Evolutionary conservation across 1,140 invertebrate species (phyloP).

Genomic region (Eriosoma lanigerum): DNA sequence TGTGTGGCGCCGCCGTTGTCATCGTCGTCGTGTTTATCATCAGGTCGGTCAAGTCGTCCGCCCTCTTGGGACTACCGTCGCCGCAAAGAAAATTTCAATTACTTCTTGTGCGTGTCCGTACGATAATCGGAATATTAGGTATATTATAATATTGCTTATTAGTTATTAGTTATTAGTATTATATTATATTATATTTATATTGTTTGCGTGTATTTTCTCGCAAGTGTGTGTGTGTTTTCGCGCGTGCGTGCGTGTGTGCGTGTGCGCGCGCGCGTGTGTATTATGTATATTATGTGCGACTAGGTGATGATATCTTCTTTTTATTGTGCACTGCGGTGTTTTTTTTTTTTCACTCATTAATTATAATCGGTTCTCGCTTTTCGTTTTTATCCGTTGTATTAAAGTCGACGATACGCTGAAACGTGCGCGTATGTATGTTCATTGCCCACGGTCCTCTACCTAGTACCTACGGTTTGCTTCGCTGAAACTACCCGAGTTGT

Average conservation of each 20-base stretch:
- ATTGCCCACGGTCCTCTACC: too few relatives aligned
- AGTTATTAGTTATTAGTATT: not conserved
- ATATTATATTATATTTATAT: not conserved
- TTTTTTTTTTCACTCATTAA: too few relatives aligned
- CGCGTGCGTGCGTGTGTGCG: not conserved
- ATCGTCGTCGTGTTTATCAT: not conserved
- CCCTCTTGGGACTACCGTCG: not conserved
- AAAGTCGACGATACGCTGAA: too few relatives aligned
- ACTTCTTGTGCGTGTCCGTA: too few relatives aligned
- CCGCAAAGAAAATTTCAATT: too few relatives aligned
- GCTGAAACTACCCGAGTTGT: too few relatives aligned
- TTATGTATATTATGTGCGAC: not conserved
- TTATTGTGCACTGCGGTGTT: not conserved
- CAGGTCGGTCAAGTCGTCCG: conserved; percentile 24
- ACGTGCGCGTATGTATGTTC: too few relatives aligned
- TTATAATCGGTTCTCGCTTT: too few relatives aligned
- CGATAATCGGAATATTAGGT: too few relatives aligned
- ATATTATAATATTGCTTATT: not conserved
- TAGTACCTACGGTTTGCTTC: too few relatives aligned
- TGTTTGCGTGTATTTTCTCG: not conserved
- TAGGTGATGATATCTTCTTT: not conserved
- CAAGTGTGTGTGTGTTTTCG: not conserved
- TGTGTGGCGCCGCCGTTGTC: not conserved
- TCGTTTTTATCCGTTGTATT: too few relatives aligned
- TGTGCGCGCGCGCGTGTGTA: not conserved